phyloP scores from a whole-genome alignment of 2,888 invertebrate genomes.

The Drosophila nr. perissopoda region DNA sequence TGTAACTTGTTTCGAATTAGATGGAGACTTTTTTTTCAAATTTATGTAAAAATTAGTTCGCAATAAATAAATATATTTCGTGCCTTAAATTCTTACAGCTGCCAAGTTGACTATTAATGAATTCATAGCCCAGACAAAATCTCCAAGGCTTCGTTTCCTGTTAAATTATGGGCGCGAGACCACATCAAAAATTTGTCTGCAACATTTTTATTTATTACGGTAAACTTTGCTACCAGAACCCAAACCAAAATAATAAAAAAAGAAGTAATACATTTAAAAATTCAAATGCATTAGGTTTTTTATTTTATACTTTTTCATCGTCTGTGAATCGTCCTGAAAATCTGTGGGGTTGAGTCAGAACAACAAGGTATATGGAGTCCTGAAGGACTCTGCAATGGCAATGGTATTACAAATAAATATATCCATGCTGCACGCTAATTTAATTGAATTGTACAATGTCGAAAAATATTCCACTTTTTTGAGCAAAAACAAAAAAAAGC shows the following conservation, averaged over 20 bases:
- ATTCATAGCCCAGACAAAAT: conserved; percentile 24
- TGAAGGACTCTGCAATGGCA: conserved; percentile 22
- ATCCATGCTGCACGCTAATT: conserved; percentile 35
- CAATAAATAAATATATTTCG: background rate
- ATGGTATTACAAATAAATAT: conserved; percentile 53
- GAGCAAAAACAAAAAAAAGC: conserved; percentile 77
- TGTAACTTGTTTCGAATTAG: background rate
- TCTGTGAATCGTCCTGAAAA: conserved; percentile 23
- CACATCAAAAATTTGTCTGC: conserved; percentile 34
- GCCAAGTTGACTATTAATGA: conserved; percentile 3
- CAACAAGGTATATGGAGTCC: conserved; percentile 13
- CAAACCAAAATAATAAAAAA: conserved; percentile 1
- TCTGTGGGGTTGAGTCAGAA: conserved; percentile 23
- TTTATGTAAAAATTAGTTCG: background rate
- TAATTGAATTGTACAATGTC: conserved; percentile 73
- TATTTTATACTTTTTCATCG: conserved; percentile 12
- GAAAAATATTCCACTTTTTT: conserved; percentile 70
- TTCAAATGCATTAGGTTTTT: conserved; percentile 56
- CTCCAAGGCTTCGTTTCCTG: background rate
- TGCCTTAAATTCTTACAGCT: conserved; percentile 12
- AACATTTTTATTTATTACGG: conserved; percentile 68
- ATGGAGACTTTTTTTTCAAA: background rate
- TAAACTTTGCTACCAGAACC: conserved; percentile 12
- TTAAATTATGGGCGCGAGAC: conserved; percentile 25
- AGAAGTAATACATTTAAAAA: conserved; percentile 36